These are phyloP conservation scores for Notodonta dromedarius DNA, from an alignment of 2,888 invertebrate genomes.

Conservation along the genomic window DNA sequence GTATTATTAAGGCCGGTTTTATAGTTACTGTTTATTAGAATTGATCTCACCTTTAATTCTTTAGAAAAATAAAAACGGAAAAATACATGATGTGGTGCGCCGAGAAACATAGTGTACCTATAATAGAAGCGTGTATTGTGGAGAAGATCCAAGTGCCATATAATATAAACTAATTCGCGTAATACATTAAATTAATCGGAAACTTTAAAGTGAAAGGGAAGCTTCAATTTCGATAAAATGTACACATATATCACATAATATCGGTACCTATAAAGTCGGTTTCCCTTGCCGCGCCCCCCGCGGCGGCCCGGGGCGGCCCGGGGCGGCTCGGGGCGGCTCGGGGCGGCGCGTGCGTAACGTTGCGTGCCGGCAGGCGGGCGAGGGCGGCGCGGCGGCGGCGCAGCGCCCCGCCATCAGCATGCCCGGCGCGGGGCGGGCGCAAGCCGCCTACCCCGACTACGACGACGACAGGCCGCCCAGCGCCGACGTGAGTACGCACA, in stretches of 20 bases:
- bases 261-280: not conserved
- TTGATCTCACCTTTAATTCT: no score
- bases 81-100: no score
- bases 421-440: conserved; percentile 57
- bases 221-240: not conserved
- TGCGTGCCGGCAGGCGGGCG: conserved; percentile 9
- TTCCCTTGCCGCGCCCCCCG: not conserved
- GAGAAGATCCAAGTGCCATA: no score
- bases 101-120: no score
- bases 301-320: not conserved
- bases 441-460: conserved; percentile 40
- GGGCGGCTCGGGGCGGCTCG: not conserved
- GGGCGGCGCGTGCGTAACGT: conserved; percentile 2
- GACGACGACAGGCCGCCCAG: conserved; percentile 55
- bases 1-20: not conserved
- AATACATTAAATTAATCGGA: no score
- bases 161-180: no score
- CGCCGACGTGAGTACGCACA: conserved; percentile 41
- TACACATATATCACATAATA: no score
- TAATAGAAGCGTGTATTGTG: no score
- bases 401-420: conserved; percentile 66
- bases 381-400: conserved; percentile 17
- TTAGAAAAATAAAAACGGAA: no score
- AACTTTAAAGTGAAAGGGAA: no score
- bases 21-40: not conserved